Conservation (phyloP, 1,140 invertebrate genomes). For the Euura lappo region DNA sequence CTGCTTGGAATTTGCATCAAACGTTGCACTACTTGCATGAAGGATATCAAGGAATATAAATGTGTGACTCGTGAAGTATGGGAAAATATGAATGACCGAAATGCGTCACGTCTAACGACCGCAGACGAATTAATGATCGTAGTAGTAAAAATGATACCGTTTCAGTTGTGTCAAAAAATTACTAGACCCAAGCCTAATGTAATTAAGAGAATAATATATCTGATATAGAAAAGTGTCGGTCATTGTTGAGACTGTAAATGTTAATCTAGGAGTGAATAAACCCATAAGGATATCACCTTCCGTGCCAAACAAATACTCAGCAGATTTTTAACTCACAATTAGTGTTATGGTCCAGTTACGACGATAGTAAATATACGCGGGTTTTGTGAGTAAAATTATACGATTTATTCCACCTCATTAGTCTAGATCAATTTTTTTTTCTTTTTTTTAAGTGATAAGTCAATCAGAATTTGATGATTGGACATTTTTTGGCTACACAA, state of each 20-base stretch:
- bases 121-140: too few species aligned
- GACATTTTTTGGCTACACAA: too few species aligned
- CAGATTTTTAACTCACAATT: conserved; percentile 26
- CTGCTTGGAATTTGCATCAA: too few species aligned
- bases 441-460: not conserved
- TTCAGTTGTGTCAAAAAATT: too few species aligned
- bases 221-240: conserved; percentile 26
- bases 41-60: too few species aligned
- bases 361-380: conserved; percentile 28
- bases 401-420: not conserved
- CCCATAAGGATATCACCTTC: conserved; percentile 26
- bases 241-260: conserved; percentile 21
- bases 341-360: conserved; percentile 35
- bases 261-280: conserved; percentile 7
- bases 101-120: too few species aligned
- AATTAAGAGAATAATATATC: conserved; percentile 29
- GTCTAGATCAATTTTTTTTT: too few species aligned
- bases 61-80: too few species aligned
- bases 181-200: conserved; percentile 15
- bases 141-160: too few species aligned
- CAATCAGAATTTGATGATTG: not conserved
- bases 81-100: too few species aligned
- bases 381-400: not conserved
- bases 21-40: too few species aligned
- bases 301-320: conserved; percentile 29